A percentile compares a stretch with the other conserved stretches of the same genome.
Conservation (phyloP, 2,113 vertebrate species). For the Mugil cephalus region DNA sequence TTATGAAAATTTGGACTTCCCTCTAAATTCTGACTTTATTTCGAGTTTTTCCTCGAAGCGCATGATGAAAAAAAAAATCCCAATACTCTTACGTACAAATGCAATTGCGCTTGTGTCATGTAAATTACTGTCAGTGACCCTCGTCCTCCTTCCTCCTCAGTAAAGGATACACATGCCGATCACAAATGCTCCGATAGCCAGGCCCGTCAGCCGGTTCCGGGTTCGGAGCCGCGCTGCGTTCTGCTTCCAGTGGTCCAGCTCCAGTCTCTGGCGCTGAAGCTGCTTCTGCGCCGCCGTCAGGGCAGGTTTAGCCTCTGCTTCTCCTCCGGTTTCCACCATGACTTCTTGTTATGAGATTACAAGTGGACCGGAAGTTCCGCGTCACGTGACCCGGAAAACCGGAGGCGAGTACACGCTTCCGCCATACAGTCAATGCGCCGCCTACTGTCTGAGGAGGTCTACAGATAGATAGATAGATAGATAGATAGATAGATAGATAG, state of each 20-base stretch:
- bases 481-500: too few relatives aligned
- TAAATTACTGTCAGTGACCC: too few relatives aligned
- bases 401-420: too few relatives aligned
- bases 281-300: constrained; percentile 76
- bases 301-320: neutral
- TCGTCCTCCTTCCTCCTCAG: neutral
- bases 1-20: too few relatives aligned
- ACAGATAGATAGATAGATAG: too few relatives aligned
- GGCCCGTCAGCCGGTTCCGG: constrained; percentile 85
- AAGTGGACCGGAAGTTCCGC: neutral
- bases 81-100: too few relatives aligned
- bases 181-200: constrained; percentile 85
- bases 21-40: too few relatives aligned
- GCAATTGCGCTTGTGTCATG: too few relatives aligned
- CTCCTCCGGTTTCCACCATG: constrained; percentile 46
- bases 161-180: constrained; percentile 90
- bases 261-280: constrained; percentile 70
- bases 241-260: constrained; percentile 77
- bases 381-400: neutral
- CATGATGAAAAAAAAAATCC: too few relatives aligned
- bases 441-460: too few relatives aligned
- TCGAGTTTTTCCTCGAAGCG: too few relatives aligned
- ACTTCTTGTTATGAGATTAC: neutral
- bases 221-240: constrained; percentile 77
- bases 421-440: too few relatives aligned